These are phyloP conservation scores for Cromileptes altivelis DNA, from an alignment of 2,113 vertebrate genomes.

Conservation along the genomic window DNA sequence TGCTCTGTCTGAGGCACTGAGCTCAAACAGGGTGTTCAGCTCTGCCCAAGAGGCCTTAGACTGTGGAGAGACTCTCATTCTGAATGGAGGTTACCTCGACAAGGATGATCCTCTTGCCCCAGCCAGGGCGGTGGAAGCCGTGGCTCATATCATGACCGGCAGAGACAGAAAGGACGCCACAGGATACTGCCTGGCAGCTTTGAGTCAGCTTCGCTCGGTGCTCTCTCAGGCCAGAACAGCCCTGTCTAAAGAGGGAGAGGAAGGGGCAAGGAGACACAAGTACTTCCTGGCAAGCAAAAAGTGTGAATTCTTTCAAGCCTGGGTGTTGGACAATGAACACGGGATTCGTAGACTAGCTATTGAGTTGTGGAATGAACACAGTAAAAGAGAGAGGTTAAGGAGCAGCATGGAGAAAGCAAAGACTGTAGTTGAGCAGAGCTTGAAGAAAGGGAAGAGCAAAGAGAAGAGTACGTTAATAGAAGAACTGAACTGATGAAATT, in stretches of 20 bases:
- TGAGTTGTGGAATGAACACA: slow-evolving; percentile 81
- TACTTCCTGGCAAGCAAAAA: slow-evolving; percentile 88
- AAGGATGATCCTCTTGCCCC: slow-evolving; percentile 79
- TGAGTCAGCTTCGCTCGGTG: slow-evolving; percentile 82
- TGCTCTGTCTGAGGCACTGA: slow-evolving; percentile 83
- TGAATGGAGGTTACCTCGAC: slow-evolving; percentile 69
- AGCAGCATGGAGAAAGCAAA: slow-evolving; percentile 80
- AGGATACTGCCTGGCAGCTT: slow-evolving; percentile 85
- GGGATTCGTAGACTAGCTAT: slow-evolving; percentile 75
- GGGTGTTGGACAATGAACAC: slow-evolving; percentile 84
- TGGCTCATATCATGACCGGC: slow-evolving; percentile 87
- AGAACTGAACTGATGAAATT: slow-evolving; percentile 79
- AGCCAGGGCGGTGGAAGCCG: slow-evolving; percentile 79
- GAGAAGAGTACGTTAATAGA: slow-evolving; percentile 81
- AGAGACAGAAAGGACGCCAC: slow-evolving; percentile 52
- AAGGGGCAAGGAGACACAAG: slow-evolving; percentile 62
- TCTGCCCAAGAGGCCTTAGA: slow-evolving; percentile 85
- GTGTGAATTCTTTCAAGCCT: slow-evolving; percentile 89
- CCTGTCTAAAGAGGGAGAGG: slow-evolving; percentile 66
- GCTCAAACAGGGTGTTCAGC: slow-evolving; percentile 80
- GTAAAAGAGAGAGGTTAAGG: slow-evolving; percentile 64
- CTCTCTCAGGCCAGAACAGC: slow-evolving; percentile 76
- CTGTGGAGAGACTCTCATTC: slow-evolving; percentile 75
- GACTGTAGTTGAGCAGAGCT: slow-evolving; percentile 78
- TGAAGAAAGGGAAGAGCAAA: slow-evolving; percentile 81